phyloP scores from a whole-genome alignment of 2,113 vertebrate species.

The Argyrosomus japonicus region DNA sequence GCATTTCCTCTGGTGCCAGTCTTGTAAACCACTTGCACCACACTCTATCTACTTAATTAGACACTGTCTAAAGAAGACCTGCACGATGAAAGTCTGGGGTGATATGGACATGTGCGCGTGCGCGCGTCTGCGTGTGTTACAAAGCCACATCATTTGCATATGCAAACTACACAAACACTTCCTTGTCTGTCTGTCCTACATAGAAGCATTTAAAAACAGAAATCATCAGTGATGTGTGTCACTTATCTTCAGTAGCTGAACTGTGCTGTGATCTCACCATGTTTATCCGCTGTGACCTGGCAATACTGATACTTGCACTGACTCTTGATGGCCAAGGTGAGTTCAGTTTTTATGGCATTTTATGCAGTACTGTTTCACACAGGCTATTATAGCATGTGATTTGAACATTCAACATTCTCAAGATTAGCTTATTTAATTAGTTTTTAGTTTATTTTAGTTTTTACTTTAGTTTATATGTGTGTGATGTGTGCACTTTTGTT shows the following conservation, averaged over 20 bases:
- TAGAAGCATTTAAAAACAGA: conserved; percentile 11
- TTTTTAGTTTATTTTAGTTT: not conserved
- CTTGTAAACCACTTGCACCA: no score
- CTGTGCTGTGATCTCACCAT: conserved; percentile 46
- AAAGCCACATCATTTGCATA: conserved; percentile 18
- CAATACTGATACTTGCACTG: conserved; percentile 37
- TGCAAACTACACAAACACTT: not conserved
- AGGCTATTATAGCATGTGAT: not conserved
- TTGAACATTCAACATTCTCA: not conserved
- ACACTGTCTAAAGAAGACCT: not conserved
- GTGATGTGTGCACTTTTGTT: not conserved
- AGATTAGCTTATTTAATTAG: not conserved
- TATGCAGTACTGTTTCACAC: not conserved
- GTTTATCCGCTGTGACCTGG: conserved; percentile 22
- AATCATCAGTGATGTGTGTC: not conserved
- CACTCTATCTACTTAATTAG: no score
- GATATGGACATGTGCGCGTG: not conserved
- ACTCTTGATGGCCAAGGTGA: conserved; percentile 63
- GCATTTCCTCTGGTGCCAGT: no score
- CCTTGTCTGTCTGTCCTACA: not conserved
- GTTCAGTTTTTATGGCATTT: not conserved
- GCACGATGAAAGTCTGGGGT: not conserved
- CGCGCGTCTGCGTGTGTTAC: not conserved
- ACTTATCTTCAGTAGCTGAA: conserved; percentile 17
- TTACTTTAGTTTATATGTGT: not conserved